Conservation (phyloP, 2,113 vertebrate species). For the Psittacula cyanocephala region DNA sequence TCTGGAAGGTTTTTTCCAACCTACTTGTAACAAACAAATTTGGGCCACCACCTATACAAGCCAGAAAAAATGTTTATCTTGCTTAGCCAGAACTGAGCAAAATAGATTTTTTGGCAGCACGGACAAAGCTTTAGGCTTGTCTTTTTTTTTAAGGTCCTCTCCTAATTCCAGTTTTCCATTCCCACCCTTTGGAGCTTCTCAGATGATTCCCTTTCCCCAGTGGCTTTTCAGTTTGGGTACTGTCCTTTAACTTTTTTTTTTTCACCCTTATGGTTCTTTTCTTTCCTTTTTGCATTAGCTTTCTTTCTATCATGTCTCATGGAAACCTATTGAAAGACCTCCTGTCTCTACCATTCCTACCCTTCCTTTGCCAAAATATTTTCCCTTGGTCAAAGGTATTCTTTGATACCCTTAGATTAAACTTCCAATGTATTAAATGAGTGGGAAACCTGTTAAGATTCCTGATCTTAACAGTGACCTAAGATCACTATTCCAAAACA, state of each 20-base stretch:
- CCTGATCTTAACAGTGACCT: not conserved
- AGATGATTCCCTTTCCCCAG: not conserved
- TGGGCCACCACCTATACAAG: not conserved
- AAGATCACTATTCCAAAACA: not conserved
- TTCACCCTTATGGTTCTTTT: not conserved
- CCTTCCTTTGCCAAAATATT: not conserved
- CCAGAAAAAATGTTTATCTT: conserved; percentile 57
- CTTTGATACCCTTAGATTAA: not conserved
- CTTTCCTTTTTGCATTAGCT: not conserved
- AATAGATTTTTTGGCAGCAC: conserved; percentile 31
- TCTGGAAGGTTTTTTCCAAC: not conserved
- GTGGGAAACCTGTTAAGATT: not conserved
- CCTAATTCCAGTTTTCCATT: conserved; percentile 39
- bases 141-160: not conserved
- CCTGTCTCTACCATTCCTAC: not conserved
- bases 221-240: not conserved
- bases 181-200: not conserved
- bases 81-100: conserved; percentile 31
- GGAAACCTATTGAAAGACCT: not conserved
- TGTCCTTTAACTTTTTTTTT: not conserved
- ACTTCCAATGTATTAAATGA: not conserved
- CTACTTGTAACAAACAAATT: conserved; percentile 40
- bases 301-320: not conserved
- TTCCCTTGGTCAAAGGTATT: not conserved
- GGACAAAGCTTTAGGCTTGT: conserved; percentile 16